Evolutionary conservation across 2,113 vertebrate species (phyloP).

Genomic region (Rhinolophus sinicus): DNA sequence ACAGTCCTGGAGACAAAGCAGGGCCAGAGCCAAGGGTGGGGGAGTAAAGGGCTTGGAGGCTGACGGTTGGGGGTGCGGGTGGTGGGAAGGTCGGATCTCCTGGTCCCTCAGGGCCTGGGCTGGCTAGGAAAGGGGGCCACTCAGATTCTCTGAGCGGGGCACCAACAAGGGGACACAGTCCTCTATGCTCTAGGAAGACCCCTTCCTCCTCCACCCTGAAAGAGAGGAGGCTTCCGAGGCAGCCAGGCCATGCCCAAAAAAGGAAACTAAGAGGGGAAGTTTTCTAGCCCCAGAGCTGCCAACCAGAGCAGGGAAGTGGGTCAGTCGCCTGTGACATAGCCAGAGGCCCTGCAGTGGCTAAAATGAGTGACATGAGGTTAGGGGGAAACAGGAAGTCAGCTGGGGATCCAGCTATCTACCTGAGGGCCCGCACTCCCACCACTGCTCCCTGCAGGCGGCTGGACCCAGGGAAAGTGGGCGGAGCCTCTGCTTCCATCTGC

Average conservation of each 20-base stretch:
- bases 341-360: background rate
- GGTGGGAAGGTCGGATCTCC: background rate
- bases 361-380: background rate
- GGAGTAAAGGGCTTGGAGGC: background rate
- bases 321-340: conserved; percentile 57
- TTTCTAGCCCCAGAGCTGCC: background rate
- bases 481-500: background rate
- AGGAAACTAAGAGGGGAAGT: conserved; percentile 26
- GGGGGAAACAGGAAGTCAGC: background rate
- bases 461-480: background rate
- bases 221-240: background rate
- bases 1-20: background rate
- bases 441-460: background rate
- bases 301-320: background rate
- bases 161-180: background rate
- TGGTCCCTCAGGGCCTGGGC: background rate
- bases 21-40: background rate
- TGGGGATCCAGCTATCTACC: background rate
- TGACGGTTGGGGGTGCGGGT: background rate
- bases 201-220: no score
- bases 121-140: background rate
- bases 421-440: background rate
- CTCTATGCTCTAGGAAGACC: background rate
- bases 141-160: background rate
- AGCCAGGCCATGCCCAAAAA: conserved; percentile 16